A percentile compares a stretch with the other conserved stretches of the same genome.
Conservation (phyloP, 2,113 vertebrate species). For the Nymphicus hollandicus region DNA sequence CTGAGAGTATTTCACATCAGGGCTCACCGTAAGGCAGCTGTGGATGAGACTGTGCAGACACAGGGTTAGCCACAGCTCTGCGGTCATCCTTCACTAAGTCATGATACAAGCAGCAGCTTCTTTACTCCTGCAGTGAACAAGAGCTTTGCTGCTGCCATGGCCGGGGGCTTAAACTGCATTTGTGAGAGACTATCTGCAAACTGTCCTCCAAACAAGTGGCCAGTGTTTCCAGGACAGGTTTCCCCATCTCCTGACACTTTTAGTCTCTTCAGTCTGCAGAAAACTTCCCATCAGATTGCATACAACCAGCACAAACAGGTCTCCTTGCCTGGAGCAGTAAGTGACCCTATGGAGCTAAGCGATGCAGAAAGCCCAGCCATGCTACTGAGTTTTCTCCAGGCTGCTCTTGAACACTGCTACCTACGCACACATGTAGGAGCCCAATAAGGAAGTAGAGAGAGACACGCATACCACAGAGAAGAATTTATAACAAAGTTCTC, state of each 20-base stretch:
- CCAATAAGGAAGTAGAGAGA: neutral
- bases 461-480: neutral
- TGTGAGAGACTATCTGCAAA: neutral
- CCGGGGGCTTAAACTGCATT: neutral
- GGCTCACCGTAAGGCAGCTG: neutral
- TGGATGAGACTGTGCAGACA: neutral
- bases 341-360: neutral
- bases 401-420: neutral
- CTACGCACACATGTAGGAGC: fast-evolving
- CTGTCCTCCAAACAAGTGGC: neutral
- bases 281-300: neutral
- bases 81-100: neutral
- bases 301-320: neutral
- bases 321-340: neutral
- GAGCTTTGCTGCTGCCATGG: neutral
- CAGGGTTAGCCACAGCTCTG: neutral
- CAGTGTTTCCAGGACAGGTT: neutral
- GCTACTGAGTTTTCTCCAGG: neutral
- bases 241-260: neutral
- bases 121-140: fast-evolving
- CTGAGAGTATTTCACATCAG: neutral
- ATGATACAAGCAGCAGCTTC: neutral
- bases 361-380: neutral
- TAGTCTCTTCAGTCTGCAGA: neutral
- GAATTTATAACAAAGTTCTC: conserved; percentile 31